These are phyloP conservation scores for Grammomys surdaster DNA, from an alignment of 2,113 vertebrate genomes.

Conservation along the genomic window DNA sequence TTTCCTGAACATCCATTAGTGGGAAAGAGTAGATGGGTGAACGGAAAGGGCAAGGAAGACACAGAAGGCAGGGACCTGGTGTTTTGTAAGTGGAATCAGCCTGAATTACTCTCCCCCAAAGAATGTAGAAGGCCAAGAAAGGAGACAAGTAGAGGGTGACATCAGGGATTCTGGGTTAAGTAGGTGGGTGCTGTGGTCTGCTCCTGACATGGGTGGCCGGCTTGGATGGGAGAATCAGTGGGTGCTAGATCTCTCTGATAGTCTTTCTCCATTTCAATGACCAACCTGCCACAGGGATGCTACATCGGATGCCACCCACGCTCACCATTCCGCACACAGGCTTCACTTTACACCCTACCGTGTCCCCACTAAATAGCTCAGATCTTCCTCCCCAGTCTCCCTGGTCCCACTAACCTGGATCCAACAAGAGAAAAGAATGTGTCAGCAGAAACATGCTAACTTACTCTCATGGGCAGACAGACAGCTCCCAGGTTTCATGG, in stretches of 20 bases:
- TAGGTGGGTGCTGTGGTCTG: neutral
- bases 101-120: neutral
- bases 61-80: neutral
- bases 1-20: neutral
- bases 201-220: neutral
- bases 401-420: neutral
- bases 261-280: neutral
- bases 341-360: neutral
- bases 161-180: neutral
- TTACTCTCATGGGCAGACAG: neutral
- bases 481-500: neutral
- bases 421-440: neutral
- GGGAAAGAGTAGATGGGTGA: neutral
- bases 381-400: neutral
- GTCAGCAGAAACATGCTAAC: neutral
- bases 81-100: neutral
- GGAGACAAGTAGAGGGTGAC: neutral
- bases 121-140: neutral
- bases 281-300: neutral
- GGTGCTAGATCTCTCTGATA: neutral
- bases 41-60: neutral
- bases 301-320: neutral
- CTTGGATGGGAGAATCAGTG: neutral
- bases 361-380: neutral
- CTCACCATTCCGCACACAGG: neutral